A percentile compares a stretch with the other conserved stretches of the same genome.
These are phyloP conservation scores for Acleris sparsana DNA, from an alignment of 2,888 invertebrate genomes.

Conservation along the genomic window DNA sequence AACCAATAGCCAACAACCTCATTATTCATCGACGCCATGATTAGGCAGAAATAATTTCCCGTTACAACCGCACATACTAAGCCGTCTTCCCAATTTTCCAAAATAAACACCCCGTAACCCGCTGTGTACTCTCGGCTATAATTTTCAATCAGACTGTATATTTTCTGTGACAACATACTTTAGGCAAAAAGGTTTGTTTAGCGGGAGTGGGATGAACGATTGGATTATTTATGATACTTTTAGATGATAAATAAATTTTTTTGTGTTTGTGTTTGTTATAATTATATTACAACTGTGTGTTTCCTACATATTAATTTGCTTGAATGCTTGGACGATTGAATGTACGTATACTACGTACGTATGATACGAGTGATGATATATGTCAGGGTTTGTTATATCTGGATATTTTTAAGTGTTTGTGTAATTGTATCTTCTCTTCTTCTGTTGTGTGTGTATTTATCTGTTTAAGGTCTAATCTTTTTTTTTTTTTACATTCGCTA, in stretches of 20 bases:
- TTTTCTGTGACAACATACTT: conserved; percentile 35
- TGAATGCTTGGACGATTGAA: too few species aligned
- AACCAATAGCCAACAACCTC: conserved; percentile 1
- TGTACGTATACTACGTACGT: too few species aligned
- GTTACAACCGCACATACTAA: conserved; percentile 66
- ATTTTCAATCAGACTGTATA: conserved; percentile 30
- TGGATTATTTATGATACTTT: conserved; percentile 2
- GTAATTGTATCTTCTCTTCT: too few species aligned
- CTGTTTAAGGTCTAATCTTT: too few species aligned
- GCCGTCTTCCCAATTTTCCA: conserved; percentile 74
- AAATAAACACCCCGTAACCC: conserved; percentile 61
- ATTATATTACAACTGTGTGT: too few species aligned
- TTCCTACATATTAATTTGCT: too few species aligned
- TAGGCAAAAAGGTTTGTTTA: conserved; percentile 30
- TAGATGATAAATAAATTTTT: conserved; percentile 10
- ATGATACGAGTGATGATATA: too few species aligned
- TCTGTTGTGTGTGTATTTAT: too few species aligned
- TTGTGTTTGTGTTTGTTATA: too few species aligned
- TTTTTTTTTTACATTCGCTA: too few species aligned
- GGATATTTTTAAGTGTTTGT: too few species aligned
- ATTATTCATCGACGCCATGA: conserved; percentile 38
- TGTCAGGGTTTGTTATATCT: too few species aligned
- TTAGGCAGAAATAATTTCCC: conserved; percentile 75
- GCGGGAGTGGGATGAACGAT: conserved; percentile 15
- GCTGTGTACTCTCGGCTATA: conserved; percentile 27